A percentile compares a stretch with the other conserved stretches of the same genome.
Evolutionary conservation across 1,140 invertebrate species (phyloP).

Genomic region (Macrobrachium nipponense): DNA sequence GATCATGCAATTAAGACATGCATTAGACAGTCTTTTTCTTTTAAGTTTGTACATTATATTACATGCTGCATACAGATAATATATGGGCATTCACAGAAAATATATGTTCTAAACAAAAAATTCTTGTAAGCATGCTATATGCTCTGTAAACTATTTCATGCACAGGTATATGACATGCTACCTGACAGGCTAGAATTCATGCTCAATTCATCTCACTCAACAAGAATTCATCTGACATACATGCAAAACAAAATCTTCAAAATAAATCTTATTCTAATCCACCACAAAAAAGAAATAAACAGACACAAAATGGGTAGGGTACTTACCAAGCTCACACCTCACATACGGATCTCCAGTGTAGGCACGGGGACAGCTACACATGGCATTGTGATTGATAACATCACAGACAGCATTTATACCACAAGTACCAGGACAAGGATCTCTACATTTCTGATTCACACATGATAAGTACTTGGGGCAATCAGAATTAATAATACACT

Average conservation of each 20-base stretch:
- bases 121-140: slow-evolving; percentile 12
- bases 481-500: slow-evolving; percentile 80
- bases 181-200: slow-evolving; percentile 22
- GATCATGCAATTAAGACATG: slow-evolving; percentile 60
- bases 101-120: slow-evolving; percentile 26
- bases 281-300: slow-evolving; percentile 43
- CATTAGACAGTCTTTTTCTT: slow-evolving; percentile 46
- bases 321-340: slow-evolving; percentile 66
- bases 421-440: slow-evolving; percentile 80
- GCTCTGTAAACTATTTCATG: neutral
- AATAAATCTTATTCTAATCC: slow-evolving; percentile 24
- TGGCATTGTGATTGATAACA: slow-evolving; percentile 80
- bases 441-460: slow-evolving; percentile 75
- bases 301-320: slow-evolving; percentile 47
- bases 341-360: slow-evolving; percentile 69
- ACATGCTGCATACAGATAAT: slow-evolving; percentile 37
- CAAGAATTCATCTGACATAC: slow-evolving; percentile 33
- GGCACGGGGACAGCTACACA: slow-evolving; percentile 66
- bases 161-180: slow-evolving; percentile 3
- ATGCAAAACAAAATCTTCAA: slow-evolving; percentile 26
- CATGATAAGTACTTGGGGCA: slow-evolving; percentile 85
- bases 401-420: slow-evolving; percentile 80
- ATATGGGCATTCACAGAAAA: slow-evolving; percentile 16
- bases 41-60: slow-evolving; percentile 52
- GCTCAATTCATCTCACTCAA: slow-evolving; percentile 43